Evolutionary conservation across 2,797 vertebrate genomes (phyloP).

Genomic region (Lepilemur ruficaudatus): DNA sequence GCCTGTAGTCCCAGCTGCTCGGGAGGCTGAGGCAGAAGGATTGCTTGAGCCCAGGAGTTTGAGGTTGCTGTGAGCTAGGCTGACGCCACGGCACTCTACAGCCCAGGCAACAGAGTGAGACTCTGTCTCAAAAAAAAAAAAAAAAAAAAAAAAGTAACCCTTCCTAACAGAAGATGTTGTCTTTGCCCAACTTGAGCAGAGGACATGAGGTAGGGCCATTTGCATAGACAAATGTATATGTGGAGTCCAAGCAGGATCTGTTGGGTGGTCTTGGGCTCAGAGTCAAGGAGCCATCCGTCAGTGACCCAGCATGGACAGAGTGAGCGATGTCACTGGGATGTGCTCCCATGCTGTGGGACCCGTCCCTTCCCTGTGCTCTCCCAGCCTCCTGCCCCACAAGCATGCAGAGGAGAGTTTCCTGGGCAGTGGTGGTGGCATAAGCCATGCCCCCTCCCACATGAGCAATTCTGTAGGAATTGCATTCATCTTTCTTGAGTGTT

Average conservation of each 20-base stretch:
- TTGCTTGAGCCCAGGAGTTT: no score
- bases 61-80: no score
- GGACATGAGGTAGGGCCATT: background rate
- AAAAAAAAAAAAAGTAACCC: constrained; percentile 18
- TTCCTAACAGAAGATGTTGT: background rate
- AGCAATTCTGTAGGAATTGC: no score
- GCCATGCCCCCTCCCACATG: background rate
- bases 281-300: background rate
- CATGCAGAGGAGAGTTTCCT: background rate
- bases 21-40: no score
- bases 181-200: background rate
- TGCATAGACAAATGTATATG: background rate
- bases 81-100: no score
- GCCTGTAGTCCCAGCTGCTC: no score
- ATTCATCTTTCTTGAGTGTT: background rate
- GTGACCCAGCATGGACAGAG: background rate
- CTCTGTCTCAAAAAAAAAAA: no score
- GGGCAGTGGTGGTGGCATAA: background rate
- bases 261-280: background rate
- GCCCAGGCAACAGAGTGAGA: no score
- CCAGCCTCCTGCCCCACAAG: background rate
- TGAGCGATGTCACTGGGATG: background rate
- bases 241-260: background rate
- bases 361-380: background rate
- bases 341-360: background rate